A percentile compares a stretch with the other conserved stretches of the same genome.
Conservation (phyloP, 2,113 vertebrate genomes). For the Azemiops feae region DNA sequence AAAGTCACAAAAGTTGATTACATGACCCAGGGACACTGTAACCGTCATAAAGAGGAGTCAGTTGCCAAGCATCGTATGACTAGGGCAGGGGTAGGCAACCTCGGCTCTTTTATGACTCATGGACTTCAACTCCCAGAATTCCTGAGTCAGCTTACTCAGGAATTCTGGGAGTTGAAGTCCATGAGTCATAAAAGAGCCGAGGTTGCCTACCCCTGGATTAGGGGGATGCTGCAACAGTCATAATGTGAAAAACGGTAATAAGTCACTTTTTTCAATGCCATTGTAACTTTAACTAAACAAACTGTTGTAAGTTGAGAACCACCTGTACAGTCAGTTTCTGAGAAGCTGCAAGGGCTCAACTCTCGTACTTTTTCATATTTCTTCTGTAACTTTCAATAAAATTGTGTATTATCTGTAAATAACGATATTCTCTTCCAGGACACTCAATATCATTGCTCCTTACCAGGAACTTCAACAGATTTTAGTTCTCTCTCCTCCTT, state of each 20-base stretch:
- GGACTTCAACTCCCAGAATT: too few relatives aligned
- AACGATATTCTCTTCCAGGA: neutral
- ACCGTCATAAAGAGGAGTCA: too few relatives aligned
- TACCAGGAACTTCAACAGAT: conserved; percentile 20
- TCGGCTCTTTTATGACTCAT: too few relatives aligned
- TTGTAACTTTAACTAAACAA: neutral
- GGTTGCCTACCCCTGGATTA: too few relatives aligned
- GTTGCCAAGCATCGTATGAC: too few relatives aligned
- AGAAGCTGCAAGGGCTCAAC: neutral
- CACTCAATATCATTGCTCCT: neutral
- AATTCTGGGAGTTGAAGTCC: too few relatives aligned
- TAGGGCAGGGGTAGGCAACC: too few relatives aligned
- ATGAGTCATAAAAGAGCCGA: too few relatives aligned
- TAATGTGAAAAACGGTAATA: neutral
- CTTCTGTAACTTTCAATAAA: neutral
- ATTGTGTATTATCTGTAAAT: neutral
- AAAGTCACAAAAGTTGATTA: neutral
- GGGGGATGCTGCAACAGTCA: too few relatives aligned
- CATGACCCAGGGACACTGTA: neutral
- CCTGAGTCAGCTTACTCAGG: too few relatives aligned
- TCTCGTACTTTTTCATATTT: neutral
- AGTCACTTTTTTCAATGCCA: neutral
- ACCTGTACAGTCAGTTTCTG: neutral
- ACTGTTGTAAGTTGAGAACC: neutral
- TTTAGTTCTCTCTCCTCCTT: conserved; percentile 17